Percentiles rank a stretch among this genome's conserved stretches.
phyloP scores from a whole-genome alignment of 2,888 invertebrate species.

The Holacanthella duospinosa region DNA sequence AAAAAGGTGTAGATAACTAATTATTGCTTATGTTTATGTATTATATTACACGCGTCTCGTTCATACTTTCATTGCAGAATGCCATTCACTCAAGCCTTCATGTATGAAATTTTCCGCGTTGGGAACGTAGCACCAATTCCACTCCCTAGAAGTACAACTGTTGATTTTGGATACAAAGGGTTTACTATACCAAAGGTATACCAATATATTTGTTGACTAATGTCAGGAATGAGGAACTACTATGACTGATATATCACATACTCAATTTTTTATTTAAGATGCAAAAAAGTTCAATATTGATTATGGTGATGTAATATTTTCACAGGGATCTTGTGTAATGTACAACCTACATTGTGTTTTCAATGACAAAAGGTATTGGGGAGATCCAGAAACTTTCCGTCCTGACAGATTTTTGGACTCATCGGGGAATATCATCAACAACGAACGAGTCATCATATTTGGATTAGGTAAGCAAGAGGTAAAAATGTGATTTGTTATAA shows the following conservation, averaged over 20 bases:
- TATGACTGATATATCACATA: no score
- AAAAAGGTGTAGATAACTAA: conserved; percentile 5
- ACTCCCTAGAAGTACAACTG: background rate
- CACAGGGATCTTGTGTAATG: background rate
- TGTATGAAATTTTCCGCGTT: background rate
- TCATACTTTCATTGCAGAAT: no score
- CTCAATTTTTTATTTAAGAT: no score
- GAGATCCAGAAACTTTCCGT: background rate
- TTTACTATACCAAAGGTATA: background rate
- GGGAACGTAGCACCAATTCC: background rate
- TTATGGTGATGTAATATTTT: background rate
- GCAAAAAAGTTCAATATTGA: no score
- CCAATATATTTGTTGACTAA: no score
- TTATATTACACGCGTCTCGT: no score
- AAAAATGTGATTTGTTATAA: no score
- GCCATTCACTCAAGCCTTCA: background rate
- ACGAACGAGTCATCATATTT: background rate
- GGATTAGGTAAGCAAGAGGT: background rate
- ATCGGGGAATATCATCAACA: no score
- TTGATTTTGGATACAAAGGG: background rate
- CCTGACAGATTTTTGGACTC: background rate
- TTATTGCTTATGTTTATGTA: no score
- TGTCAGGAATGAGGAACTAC: background rate
- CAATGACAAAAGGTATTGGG: background rate
- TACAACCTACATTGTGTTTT: background rate